Percentiles rank a stretch among this genome's conserved stretches.
Conservation (phyloP, 2,113 vertebrate genomes). For the Pluvianellus socialis region DNA sequence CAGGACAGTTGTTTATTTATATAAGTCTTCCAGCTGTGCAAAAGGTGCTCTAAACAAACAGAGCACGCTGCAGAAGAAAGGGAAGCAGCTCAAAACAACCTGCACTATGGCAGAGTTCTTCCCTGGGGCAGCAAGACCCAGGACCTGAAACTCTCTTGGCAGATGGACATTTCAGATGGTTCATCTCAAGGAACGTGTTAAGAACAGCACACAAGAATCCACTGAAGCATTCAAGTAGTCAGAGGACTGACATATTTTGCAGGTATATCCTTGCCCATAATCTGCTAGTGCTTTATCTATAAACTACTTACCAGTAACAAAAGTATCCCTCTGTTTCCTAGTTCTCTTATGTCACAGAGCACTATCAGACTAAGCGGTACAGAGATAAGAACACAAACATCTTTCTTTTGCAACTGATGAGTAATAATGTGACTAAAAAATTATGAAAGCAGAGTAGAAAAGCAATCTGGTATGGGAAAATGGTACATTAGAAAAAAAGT, state of each 20-base stretch:
- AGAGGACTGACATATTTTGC: background rate
- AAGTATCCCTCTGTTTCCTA: background rate
- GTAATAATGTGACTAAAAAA: background rate
- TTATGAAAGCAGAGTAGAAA: background rate
- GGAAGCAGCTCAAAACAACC: background rate
- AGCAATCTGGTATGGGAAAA: background rate
- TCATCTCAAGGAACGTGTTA: background rate
- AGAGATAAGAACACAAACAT: background rate
- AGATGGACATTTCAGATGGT: background rate
- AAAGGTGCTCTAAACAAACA: slow-evolving; percentile 30
- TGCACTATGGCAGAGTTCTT: background rate
- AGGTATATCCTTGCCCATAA: background rate
- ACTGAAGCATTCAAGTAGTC: background rate
- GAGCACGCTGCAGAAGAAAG: background rate
- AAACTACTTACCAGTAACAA: background rate
- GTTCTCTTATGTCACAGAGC: background rate
- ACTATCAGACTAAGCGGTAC: background rate
- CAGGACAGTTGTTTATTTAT: background rate
- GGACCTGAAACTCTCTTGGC: background rate
- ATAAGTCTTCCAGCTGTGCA: background rate
- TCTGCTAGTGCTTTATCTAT: background rate
- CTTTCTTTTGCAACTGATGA: slow-evolving; percentile 7
- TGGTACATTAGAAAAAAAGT: background rate
- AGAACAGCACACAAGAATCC: background rate
- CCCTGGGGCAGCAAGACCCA: background rate